These are phyloP conservation scores for Odontomachus brunneus DNA, from an alignment of 1,140 invertebrate genomes.

Conservation along the genomic window DNA sequence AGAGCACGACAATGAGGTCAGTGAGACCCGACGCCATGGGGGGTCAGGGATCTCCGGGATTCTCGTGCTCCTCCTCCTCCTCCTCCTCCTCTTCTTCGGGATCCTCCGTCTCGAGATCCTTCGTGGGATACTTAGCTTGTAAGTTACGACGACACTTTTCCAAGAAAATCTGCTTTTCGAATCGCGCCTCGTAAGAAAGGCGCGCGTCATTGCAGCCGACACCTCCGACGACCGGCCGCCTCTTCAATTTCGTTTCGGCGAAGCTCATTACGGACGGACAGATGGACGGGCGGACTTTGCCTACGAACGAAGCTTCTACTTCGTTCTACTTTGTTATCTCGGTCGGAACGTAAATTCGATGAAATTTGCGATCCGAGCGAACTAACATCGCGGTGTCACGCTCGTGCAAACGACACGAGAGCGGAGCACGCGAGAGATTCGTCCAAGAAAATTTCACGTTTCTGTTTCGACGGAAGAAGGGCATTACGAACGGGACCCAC, in stretches of 20 bases:
- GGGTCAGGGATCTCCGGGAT: slow-evolving; percentile 18
- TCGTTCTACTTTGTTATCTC: too few relatives aligned
- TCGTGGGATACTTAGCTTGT: background rate
- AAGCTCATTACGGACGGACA: background rate
- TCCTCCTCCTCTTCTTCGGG: too few relatives aligned
- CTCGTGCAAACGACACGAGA: too few relatives aligned
- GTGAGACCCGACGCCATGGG: slow-evolving; percentile 22
- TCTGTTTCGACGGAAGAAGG: too few relatives aligned
- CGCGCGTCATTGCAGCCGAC: background rate
- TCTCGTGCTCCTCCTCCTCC: background rate
- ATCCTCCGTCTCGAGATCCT: background rate
- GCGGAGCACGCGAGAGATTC: too few relatives aligned
- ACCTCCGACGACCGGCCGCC: background rate
- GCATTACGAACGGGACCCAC: too few relatives aligned
- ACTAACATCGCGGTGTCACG: too few relatives aligned
- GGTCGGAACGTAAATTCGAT: too few relatives aligned
- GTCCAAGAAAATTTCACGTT: too few relatives aligned
- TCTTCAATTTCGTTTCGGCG: background rate
- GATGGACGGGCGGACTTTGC: background rate
- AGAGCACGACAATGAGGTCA: slow-evolving; percentile 56
- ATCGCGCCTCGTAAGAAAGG: slow-evolving; percentile 27
- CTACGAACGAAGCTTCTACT: too few relatives aligned
- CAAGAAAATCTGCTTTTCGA: slow-evolving; percentile 42
- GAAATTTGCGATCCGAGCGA: too few relatives aligned
- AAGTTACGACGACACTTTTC: slow-evolving; percentile 40